phyloP scores from a whole-genome alignment of 2,888 invertebrate species.

The Andrena minutula region DNA sequence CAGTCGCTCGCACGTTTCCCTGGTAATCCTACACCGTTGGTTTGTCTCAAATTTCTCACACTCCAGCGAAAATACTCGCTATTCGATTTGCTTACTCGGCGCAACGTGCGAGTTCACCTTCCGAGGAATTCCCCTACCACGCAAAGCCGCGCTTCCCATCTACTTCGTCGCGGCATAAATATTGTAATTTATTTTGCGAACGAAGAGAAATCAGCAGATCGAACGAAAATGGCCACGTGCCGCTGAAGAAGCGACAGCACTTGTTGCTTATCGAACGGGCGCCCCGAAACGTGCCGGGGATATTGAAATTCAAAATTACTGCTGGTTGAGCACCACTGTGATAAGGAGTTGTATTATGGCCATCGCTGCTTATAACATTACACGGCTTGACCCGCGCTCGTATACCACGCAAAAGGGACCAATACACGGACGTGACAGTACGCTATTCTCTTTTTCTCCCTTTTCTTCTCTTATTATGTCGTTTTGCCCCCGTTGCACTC shows the following conservation, averaged over 20 bases:
- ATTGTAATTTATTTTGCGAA: not conserved
- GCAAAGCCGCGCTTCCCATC: conserved; percentile 2
- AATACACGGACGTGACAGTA: conserved; percentile 18
- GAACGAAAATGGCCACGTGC: not conserved
- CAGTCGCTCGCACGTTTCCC: conserved; percentile 56
- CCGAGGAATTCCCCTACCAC: conserved; percentile 26
- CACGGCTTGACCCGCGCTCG: conserved; percentile 56
- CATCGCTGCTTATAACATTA: conserved; percentile 59
- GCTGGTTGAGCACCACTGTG: conserved; percentile 74
- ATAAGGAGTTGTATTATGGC: conserved; percentile 73
- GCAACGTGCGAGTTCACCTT: conserved; percentile 48
- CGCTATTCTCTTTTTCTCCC: conserved; percentile 7
- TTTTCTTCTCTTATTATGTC: conserved; percentile 28
- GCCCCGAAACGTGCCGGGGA: not conserved
- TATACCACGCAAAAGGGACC: conserved; percentile 50
- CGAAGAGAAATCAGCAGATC: not conserved
- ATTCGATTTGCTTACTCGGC: conserved; percentile 70
- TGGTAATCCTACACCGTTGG: conserved; percentile 77
- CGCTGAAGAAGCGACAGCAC: not conserved
- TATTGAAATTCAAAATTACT: conserved; percentile 21
- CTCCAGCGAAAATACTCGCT: conserved; percentile 67
- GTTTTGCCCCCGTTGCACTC: conserved; percentile 15
- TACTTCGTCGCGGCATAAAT: not conserved
- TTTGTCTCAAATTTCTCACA: conserved; percentile 78
- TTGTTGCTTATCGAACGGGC: not conserved